These are phyloP conservation scores for Laspeyria flexula DNA, from an alignment of 2,888 invertebrate genomes.

Conservation along the genomic window DNA sequence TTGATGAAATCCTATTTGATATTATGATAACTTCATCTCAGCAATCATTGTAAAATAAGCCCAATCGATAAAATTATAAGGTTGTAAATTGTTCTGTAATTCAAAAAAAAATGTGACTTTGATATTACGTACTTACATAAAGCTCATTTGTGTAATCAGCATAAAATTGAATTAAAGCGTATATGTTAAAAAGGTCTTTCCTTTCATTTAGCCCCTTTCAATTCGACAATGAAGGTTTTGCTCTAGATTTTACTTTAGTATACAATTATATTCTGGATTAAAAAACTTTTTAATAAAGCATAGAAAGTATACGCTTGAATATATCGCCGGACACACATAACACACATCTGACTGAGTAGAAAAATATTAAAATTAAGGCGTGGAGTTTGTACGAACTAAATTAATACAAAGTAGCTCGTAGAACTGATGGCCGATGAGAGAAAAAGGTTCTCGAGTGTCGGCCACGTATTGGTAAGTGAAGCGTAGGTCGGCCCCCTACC, in stretches of 20 bases:
- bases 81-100: slow-evolving; percentile 82
- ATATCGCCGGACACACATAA: too few relatives aligned
- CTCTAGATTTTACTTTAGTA: background rate
- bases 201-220: slow-evolving; percentile 8
- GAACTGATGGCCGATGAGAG: too few relatives aligned
- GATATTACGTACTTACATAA: slow-evolving; percentile 72
- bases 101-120: slow-evolving; percentile 75
- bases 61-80: slow-evolving; percentile 68
- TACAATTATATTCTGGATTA: background rate
- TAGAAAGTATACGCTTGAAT: too few relatives aligned
- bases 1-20: slow-evolving; percentile 32
- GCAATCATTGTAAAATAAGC: slow-evolving; percentile 73
- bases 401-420: too few relatives aligned
- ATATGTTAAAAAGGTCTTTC: slow-evolving; percentile 65
- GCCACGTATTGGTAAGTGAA: too few relatives aligned
- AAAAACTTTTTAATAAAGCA: background rate
- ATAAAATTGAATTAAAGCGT: slow-evolving; percentile 78
- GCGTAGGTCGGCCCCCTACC: too few relatives aligned
- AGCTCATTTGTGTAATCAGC: slow-evolving; percentile 82
- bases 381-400: too few relatives aligned
- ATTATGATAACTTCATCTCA: slow-evolving; percentile 43
- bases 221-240: background rate
- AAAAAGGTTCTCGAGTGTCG: too few relatives aligned
- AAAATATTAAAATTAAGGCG: too few relatives aligned
- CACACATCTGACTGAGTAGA: too few relatives aligned